Base-by-base conservation (phyloP, 1,140 invertebrate species). In the Battus philenor region DNA sequence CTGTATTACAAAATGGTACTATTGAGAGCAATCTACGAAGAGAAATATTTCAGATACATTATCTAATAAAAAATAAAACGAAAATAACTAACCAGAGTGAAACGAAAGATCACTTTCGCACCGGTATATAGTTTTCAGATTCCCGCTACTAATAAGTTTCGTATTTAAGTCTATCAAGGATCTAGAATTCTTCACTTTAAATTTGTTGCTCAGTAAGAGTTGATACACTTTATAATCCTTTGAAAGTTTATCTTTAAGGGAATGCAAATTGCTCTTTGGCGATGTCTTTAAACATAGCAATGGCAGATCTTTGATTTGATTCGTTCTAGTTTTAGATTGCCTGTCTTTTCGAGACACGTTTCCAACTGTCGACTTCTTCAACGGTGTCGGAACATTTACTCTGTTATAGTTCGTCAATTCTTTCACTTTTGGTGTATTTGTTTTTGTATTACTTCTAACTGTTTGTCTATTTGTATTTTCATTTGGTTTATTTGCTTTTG, bases 41-140 rank as follows among this genome's bases (percentile, higher is more conserved):
- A 22, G 3, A 3, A 22, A 22, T 22, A 7, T 22, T 22, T 22
- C 20, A 4, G 7, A 22, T 22, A 7, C 20, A 4, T 4, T 4
- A 22, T 22, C 7, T 22, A 7, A 22, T 22, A 7, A 22, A 22
- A 3, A 4, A 7, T 22, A 4, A 7, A 22, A 22, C 3, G 7
- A 22, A 22, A 22, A 22, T 41, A 2, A 64, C 70, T 68, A 62
- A 79, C 75, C 74, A 26, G 78, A 81, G 39, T 38, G 48, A 48
- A 45, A 57, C 4, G 71, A 71, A 4, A 64, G 62, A 27, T 68
- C 61, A 27, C 74, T 75, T 10, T 54, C 17, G 53, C 74, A 75
- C 44, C 71, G 38, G 18, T 79, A 80, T 10, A 80, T 41, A 0
- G 74, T 79, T 47, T 60, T 71, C 8, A 79, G 41, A 30, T 77